These are phyloP conservation scores for Chrysemys picta DNA, from an alignment of 2,113 vertebrate species.

Conservation along the genomic window DNA sequence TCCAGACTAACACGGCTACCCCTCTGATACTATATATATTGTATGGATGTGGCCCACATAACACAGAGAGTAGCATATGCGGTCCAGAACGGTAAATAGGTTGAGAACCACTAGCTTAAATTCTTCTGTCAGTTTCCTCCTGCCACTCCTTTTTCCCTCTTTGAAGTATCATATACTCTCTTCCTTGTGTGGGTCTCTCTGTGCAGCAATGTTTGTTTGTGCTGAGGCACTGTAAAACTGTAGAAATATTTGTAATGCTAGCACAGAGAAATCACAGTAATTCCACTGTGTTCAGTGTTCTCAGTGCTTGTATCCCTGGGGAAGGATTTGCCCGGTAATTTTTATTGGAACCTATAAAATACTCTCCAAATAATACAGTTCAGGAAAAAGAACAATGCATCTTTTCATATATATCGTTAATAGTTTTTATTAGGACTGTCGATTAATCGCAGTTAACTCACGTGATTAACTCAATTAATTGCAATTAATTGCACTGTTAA, in stretches of 20 bases:
- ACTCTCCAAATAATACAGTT: background rate
- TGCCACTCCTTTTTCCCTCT: rapidly evolving
- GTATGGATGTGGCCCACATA: too few species aligned
- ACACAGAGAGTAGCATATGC: too few species aligned
- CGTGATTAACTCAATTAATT: too few species aligned
- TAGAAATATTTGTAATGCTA: background rate
- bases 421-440: background rate
- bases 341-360: background rate
- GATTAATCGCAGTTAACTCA: too few species aligned
- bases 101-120: background rate
- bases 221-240: background rate
- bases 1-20: too few species aligned
- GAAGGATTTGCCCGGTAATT: background rate
- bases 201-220: background rate
- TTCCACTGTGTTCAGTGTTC: background rate
- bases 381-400: background rate
- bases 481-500: too few species aligned
- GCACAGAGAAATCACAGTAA: background rate
- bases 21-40: too few species aligned
- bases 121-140: background rate
- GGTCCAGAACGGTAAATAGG: too few species aligned
- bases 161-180: background rate
- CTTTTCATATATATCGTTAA: background rate
- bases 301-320: background rate
- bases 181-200: background rate